phyloP scores from a whole-genome alignment of 2,888 invertebrate species.

The Atrina japonica region DNA sequence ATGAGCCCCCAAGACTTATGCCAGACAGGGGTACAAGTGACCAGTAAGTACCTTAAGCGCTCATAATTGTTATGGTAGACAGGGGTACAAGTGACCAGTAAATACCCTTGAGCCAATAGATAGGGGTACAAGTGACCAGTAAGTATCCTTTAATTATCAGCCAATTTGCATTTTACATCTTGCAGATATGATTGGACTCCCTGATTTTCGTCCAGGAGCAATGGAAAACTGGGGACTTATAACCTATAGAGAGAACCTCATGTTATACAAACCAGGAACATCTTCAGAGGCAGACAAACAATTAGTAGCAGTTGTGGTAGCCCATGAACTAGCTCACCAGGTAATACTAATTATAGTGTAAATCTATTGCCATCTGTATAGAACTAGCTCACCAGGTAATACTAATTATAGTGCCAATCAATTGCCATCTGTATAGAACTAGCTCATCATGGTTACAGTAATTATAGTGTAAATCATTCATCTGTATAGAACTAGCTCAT shows the following conservation, averaged over 20 bases:
- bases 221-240: conserved; percentile 95
- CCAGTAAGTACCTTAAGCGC: too few relatives aligned
- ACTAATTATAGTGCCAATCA: too few relatives aligned
- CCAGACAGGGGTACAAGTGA: too few relatives aligned
- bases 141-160: not conserved
- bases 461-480: too few relatives aligned
- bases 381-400: conserved; percentile 9
- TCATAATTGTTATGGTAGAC: too few relatives aligned
- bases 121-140: too few relatives aligned
- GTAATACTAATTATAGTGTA: conserved; percentile 32
- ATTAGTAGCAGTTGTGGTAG: conserved; percentile 84
- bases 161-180: not conserved
- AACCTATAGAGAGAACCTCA: conserved; percentile 86
- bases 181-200: conserved; percentile 89
- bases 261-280: conserved; percentile 87
- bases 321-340: conserved; percentile 88
- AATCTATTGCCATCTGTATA: not conserved
- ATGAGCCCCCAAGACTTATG: too few relatives aligned
- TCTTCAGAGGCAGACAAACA: conserved; percentile 54
- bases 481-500: too few relatives aligned
- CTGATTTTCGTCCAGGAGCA: conserved; percentile 92
- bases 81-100: too few relatives aligned
- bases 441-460: too few relatives aligned
- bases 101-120: too few relatives aligned
- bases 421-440: too few relatives aligned